Percentiles rank a stretch among this genome's conserved stretches.
These are phyloP conservation scores for Dolichopus griseipennis DNA, from an alignment of 2,888 invertebrate genomes.

Conservation along the genomic window DNA sequence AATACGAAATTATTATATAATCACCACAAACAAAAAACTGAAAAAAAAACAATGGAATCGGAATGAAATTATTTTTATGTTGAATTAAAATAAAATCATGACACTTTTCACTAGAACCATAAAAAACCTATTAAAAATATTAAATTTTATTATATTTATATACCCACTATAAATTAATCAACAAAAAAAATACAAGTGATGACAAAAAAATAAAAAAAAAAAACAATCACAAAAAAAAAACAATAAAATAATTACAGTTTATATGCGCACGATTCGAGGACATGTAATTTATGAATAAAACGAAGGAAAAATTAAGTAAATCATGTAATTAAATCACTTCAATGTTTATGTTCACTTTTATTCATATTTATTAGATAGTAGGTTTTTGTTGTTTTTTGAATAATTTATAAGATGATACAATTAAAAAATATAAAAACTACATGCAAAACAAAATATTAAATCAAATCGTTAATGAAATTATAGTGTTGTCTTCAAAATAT, in stretches of 20 bases:
- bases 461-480: too few relatives aligned
- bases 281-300: too few relatives aligned
- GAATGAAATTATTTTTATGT: too few relatives aligned
- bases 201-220: background rate
- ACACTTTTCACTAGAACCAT: background rate
- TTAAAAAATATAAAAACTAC: background rate
- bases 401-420: background rate
- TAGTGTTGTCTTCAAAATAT: too few relatives aligned
- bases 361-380: background rate
- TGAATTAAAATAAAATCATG: background rate
- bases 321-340: background rate
- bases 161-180: background rate
- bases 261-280: background rate
- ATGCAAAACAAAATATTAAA: too few relatives aligned
- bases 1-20: background rate
- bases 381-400: background rate
- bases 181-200: background rate
- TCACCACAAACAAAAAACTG: constrained; percentile 1
- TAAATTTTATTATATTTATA: background rate
- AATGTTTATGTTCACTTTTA: background rate
- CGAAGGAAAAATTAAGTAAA: too few relatives aligned
- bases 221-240: too few relatives aligned
- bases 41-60: too few relatives aligned
- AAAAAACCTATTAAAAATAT: constrained; percentile 7
- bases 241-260: background rate